Base-by-base conservation (phyloP, 2,888 invertebrate species). In the Chrysomela aeneicollis region DNA sequence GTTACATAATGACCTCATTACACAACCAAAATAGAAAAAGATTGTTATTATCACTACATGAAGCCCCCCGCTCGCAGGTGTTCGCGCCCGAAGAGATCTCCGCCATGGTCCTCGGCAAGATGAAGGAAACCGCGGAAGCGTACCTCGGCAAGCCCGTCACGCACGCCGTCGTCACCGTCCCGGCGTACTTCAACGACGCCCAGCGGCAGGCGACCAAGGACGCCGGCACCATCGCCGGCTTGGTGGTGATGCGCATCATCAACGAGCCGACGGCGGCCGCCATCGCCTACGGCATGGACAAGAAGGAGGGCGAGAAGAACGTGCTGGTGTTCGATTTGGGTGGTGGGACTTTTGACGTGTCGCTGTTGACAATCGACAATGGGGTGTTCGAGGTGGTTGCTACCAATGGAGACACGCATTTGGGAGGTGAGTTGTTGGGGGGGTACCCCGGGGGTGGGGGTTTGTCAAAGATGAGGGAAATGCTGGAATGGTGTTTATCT, bases 1-100 rank as follows among this genome's bases (percentile, higher is more conserved):
- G n/a, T n/a, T n/a, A n/a, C n/a, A n/a, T n/a, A n/a, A n/a, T n/a
- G n/a, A n/a, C n/a, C n/a, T n/a, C n/a, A n/a, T n/a, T n/a, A n/a
- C n/a, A n/a, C n/a, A n/a, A n/a, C n/a, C n/a, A n/a, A n/a, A n/a
- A n/a, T n/a, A n/a, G n/a, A n/a, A n/a, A n/a, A n/a, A n/a, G n/a
- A n/a, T n/a, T n/a, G n/a, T n/a, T n/a, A n/a, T n/a, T n/a, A n/a
- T n/a, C n/a, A n/a, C n/a, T 26, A 26, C 26, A 3, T 6, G 26
- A 26, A 26, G 6, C 3, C 26, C 26, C 26, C 2, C 12, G 12
- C 9, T 12, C 2, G 1, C 15, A 42, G 42, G 87, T 92, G 35
- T 99, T 99, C 82, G 93, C 98, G 0, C 97, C 99, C 10, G 99
- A 99, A 84, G 99, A 99, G 86, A 94, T 99, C 76, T 98, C 98